Base-by-base conservation (phyloP, 1,140 invertebrate species). In the Thaumetopoea pityocampa region DNA sequence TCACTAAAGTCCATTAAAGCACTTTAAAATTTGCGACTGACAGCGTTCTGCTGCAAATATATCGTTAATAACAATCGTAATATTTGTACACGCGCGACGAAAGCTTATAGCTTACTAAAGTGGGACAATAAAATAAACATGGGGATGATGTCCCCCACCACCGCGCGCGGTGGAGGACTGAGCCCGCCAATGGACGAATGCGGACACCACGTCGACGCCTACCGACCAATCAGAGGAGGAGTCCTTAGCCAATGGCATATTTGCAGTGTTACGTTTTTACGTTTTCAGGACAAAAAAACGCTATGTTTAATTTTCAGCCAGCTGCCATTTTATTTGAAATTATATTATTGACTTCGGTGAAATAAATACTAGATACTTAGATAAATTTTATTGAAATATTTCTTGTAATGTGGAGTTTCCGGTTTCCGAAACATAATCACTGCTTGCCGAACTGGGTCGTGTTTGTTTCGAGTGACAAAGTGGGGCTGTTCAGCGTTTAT, bases 41-140 rank as follows among this genome's bases (percentile, higher is more conserved):
- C 46, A 43, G 45, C 15, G 15, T 19, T 14, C 9, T 24, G 19
- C 32, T 19, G 11, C 28, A n/a, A n/a, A 12, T 27, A 22, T 8
- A 16, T 17, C 14, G 11, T n/a, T n/a, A n/a, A 30, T 26, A 22
- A 6, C 17, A 8, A 41, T 43, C 48, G 44, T 34, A 36, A 30
- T 27, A 52, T 50, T 43, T 47, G 51, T 49, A 55, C 59, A 55
- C 33, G 50, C 67, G 32, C 56, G 37, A 37, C 28, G 62, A 66
- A 71, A 62, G 69, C 69, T 69, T 51, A 59, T 62, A 64, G 65
- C 69, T 61, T 60, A 82, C 78, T 82, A 67, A 76, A 50, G 69
- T 67, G 57, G 4, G 78, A 70, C 64, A 71, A 76, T 64, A 74
- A 78, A 76, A 80, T 80, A 80, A 82, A 82, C 78, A 82, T 50